A percentile compares a stretch with the other conserved stretches of the same genome.
phyloP scores from a whole-genome alignment of 2,113 vertebrate species.

The Embiotoca jacksoni region DNA sequence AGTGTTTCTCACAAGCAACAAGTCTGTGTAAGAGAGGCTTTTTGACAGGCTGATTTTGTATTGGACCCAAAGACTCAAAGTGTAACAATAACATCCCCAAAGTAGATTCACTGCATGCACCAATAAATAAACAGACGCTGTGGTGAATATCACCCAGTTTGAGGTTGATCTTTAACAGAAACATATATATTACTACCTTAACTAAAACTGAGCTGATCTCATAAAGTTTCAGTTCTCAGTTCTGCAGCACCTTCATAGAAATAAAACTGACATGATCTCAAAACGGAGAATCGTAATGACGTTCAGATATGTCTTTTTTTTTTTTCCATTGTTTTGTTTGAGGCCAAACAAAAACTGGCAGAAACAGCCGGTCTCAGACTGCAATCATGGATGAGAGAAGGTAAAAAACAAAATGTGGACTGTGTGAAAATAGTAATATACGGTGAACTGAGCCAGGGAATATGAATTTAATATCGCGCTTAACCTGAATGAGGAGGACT shows the following conservation, averaged over 20 bases:
- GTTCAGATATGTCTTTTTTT: neutral
- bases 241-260: neutral
- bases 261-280: neutral
- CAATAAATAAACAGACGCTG: too few relatives aligned
- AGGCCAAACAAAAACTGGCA: neutral
- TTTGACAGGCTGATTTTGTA: too few relatives aligned
- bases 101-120: too few relatives aligned
- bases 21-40: too few relatives aligned
- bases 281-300: neutral
- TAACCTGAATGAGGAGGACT: slow-evolving; percentile 48
- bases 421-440: slow-evolving; percentile 12
- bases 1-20: too few relatives aligned
- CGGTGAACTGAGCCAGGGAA: slow-evolving; percentile 18
- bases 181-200: too few relatives aligned
- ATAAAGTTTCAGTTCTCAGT: neutral
- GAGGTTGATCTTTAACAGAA: too few relatives aligned
- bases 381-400: neutral
- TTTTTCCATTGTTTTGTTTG: neutral
- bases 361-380: neutral
- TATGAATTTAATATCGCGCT: neutral
- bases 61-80: too few relatives aligned
- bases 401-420: neutral
- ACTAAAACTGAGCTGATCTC: neutral
- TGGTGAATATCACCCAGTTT: too few relatives aligned
- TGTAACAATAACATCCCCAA: too few relatives aligned